Evolutionary conservation across 2,888 invertebrate genomes (phyloP).

Genomic region (Plemyria rubiginata): DNA sequence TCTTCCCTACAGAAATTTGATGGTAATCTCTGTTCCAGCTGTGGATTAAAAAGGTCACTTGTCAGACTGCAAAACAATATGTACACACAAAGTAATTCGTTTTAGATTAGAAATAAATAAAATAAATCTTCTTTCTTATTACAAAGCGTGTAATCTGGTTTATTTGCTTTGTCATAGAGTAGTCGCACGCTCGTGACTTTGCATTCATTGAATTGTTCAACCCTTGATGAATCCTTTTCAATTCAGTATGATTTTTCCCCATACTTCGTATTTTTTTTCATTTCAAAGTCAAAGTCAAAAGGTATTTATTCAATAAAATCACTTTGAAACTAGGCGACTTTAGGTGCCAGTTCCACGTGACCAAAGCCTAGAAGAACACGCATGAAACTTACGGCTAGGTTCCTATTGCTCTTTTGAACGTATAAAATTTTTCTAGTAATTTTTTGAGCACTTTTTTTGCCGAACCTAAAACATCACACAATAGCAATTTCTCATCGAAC

Average conservation of each 20-base stretch:
- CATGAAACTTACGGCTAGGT: too few relatives aligned
- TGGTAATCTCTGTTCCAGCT: neutral
- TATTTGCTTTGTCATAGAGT: neutral
- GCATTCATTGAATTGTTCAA: neutral
- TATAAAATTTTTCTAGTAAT: neutral
- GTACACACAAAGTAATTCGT: neutral
- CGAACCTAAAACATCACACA: slow-evolving; percentile 2
- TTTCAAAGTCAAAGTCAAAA: too few relatives aligned
- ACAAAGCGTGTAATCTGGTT: neutral
- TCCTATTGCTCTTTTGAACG: too few relatives aligned
- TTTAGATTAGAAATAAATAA: slow-evolving; percentile 1
- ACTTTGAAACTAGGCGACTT: too few relatives aligned
- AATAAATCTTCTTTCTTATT: neutral
- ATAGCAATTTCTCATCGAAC: slow-evolving; percentile 10
- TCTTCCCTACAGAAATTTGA: too few relatives aligned
- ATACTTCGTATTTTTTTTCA: too few relatives aligned
- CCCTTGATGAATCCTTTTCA: neutral
- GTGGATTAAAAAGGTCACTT: slow-evolving; percentile 3
- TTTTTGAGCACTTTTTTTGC: neutral
- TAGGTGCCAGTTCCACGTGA: too few relatives aligned
- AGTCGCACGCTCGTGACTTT: neutral
- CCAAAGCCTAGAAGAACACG: too few relatives aligned
- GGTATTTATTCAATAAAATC: too few relatives aligned
- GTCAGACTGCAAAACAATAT: slow-evolving; percentile 1
- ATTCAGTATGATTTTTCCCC: neutral